Evolutionary conservation across 2,113 vertebrate species (phyloP).

Genomic region (Amazona guildingii): DNA sequence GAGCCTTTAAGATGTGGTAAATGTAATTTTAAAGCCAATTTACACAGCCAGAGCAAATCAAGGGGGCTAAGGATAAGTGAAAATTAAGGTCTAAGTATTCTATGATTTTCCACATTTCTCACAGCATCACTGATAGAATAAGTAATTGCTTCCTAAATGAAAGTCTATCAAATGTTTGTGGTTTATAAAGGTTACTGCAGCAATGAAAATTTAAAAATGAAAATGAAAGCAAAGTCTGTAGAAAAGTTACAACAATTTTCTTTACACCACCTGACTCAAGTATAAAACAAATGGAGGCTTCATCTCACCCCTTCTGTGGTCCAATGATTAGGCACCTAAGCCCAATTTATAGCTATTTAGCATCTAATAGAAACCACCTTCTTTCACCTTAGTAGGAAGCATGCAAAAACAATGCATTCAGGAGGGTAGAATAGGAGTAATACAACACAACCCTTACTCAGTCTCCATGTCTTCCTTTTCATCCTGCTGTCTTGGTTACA

Average conservation of each 20-base stretch:
- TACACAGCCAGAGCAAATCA: neutral
- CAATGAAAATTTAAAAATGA: neutral
- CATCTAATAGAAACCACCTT: neutral
- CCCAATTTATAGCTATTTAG: neutral
- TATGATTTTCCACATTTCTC: neutral
- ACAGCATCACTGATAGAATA: neutral
- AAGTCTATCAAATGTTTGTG: neutral
- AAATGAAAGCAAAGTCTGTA: neutral
- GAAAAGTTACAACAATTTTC: neutral
- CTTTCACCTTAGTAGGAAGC: neutral
- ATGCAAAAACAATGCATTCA: neutral
- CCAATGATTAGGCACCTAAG: neutral
- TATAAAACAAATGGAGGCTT: neutral
- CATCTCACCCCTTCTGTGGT: neutral
- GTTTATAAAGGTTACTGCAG: neutral
- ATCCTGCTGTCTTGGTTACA: accelerated
- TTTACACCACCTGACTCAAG: neutral
- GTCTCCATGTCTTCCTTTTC: neutral
- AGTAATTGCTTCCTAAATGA: neutral
- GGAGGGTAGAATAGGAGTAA: neutral
- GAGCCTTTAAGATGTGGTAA: neutral
- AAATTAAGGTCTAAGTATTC: neutral
- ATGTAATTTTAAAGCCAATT: neutral
- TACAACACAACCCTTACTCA: accelerated
- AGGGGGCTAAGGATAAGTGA: neutral